Percentiles rank a stretch among this genome's conserved stretches.
Evolutionary conservation across 2,113 vertebrate genomes (phyloP).

Genomic region (Sapayoa aenigma): DNA sequence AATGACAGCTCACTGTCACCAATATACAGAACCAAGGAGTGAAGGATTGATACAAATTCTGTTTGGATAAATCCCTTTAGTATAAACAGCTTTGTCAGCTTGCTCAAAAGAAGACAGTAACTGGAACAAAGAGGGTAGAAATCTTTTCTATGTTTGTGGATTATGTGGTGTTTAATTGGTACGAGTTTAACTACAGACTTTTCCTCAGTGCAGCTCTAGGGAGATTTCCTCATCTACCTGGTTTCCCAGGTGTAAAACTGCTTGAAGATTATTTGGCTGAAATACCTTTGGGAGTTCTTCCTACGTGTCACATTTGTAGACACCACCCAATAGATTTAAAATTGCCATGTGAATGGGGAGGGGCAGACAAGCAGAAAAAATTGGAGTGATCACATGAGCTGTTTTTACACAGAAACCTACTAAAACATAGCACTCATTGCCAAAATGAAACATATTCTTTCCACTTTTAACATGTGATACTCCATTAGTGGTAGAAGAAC

Average conservation of each 20-base stretch:
- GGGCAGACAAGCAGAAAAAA: neutral
- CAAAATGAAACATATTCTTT: neutral
- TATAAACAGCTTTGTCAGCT: neutral
- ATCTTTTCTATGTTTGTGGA: neutral
- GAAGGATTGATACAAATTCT: neutral
- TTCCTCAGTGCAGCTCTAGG: neutral
- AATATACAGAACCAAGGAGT: neutral
- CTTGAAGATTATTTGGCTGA: neutral
- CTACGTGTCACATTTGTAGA: neutral
- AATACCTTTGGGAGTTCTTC: neutral
- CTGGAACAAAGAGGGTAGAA: neutral
- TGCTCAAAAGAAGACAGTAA: neutral
- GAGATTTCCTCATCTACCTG: neutral
- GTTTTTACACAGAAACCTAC: neutral
- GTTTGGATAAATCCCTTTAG: neutral
- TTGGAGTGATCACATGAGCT: neutral
- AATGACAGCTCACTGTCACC: neutral
- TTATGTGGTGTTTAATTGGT: neutral
- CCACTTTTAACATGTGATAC: neutral
- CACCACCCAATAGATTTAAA: neutral
- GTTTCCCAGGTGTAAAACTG: neutral
- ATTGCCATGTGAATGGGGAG: neutral
- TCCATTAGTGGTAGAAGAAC: neutral
- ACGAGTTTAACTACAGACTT: neutral
- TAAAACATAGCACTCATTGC: neutral